These are phyloP conservation scores for Pteropus alecto DNA, from an alignment of 2,113 vertebrate species.

Conservation along the genomic window DNA sequence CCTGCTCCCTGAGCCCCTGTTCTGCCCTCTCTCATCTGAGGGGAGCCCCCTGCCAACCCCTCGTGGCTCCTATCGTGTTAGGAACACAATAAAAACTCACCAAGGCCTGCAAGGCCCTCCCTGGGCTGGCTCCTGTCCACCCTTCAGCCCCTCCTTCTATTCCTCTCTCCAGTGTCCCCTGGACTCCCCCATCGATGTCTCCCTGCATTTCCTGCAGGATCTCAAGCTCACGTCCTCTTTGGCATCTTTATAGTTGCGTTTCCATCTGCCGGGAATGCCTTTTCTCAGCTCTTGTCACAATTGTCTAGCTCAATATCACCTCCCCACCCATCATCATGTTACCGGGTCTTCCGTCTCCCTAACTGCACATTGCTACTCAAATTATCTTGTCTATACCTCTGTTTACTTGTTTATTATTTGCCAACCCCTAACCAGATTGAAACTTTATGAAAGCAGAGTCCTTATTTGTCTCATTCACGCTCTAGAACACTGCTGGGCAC, in stretches of 20 bases:
- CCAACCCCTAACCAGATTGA: background rate
- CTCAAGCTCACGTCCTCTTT: background rate
- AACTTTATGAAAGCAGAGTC: background rate
- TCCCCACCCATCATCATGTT: background rate
- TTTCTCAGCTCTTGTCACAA: background rate
- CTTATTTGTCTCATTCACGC: background rate
- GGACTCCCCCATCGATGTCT: background rate
- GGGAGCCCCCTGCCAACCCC: background rate
- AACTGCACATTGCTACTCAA: background rate
- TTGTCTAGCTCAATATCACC: background rate
- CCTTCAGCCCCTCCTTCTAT: accelerated
- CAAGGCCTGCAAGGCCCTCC: background rate
- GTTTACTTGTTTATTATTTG: background rate
- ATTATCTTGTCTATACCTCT: background rate
- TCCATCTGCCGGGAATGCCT: background rate
- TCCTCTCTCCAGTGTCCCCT: background rate
- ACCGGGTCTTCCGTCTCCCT: background rate
- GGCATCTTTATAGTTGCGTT: too few relatives aligned
- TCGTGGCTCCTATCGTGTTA: background rate
- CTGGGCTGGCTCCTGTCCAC: background rate
- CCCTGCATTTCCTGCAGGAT: background rate
- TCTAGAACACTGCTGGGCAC: background rate
- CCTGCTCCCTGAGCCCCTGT: background rate
- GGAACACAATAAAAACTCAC: background rate
- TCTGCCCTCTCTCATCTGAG: background rate